phyloP scores from a whole-genome alignment of 1,140 invertebrate genomes.

The Saccostrea cuccullata region DNA sequence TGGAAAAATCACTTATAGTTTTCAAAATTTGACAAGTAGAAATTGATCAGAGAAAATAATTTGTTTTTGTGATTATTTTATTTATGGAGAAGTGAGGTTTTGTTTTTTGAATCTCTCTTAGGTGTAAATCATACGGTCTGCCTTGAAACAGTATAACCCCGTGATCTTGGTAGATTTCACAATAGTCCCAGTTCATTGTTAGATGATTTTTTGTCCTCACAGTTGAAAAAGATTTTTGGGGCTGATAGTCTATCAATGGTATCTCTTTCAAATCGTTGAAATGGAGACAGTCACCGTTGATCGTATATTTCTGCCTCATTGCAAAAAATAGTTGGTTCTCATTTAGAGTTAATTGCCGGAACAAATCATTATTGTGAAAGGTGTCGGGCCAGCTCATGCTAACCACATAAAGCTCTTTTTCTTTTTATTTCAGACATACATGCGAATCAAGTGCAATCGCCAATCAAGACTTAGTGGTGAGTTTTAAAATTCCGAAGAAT shows the following conservation, averaged over 20 bases:
- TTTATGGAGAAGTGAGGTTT: not conserved
- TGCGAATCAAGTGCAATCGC: constrained; percentile 89
- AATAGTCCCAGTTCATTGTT: constrained; percentile 6
- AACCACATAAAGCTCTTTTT: constrained; percentile 51
- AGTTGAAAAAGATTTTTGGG: constrained; percentile 24
- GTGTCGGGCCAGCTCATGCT: constrained; percentile 47
- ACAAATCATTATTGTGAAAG: constrained; percentile 51
- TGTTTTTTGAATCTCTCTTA: not conserved
- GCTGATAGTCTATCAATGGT: constrained; percentile 31
- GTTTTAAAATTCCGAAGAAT: constrained; percentile 50
- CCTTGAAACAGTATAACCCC: not conserved
- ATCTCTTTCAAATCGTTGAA: constrained; percentile 36
- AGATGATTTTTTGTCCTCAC: not conserved
- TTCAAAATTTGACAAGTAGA: not conserved
- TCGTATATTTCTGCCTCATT: constrained; percentile 38
- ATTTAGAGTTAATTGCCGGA: constrained; percentile 51
- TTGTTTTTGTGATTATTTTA: not conserved
- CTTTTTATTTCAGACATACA: constrained; percentile 84
- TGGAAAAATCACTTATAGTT: not conserved
- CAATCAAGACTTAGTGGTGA: constrained; percentile 83
- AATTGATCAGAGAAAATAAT: not conserved
- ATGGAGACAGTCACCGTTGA: constrained; percentile 44
- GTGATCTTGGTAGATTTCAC: constrained; percentile 2
- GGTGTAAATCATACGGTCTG: not conserved
- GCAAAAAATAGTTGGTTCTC: constrained; percentile 39